Evolutionary conservation across 1,140 invertebrate genomes (phyloP), one percentile per base, ranked within the genome.

Genomic region (Pantala flavescens): DNA sequence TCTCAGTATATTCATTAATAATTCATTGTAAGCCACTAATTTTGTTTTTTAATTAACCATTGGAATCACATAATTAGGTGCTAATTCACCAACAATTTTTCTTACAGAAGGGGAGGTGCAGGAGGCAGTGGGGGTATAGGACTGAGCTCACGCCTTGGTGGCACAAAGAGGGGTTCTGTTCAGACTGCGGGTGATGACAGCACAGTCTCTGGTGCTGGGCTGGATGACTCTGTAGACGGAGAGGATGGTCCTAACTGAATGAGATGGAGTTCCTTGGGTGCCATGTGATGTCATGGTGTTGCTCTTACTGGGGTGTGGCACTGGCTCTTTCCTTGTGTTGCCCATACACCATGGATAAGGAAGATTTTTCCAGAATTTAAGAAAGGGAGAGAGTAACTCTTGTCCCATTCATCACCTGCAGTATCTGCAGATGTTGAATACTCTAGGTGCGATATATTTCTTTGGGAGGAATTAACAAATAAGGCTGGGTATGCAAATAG

Each of bases 161-260:
- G 85, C 23, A 83, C 86, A 75, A 91, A 91, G 83, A 86, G 90
- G 24, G 87, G 88, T 49, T 91, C 90, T 14, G 87, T 91, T 73
- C 88, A 89, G 78, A 85, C 89, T 23, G 87, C 49, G 12, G 88
- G 83, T 71, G 81, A 80, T 71, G 80, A 80, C 77, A 83, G 83
- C 74, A 87, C 88, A 75, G 91, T 90, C 23, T 90, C 90, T 11
- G 84, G 86, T 78, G 84, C 84, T 73, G 43, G 42, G 24, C 24
- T n/a, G 23, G 80, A 80, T 70, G 80, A 80, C 71, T 79, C 79
- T 24, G 76, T 80, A 43, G 79, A 80, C 73, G 77, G 79, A 11
- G 80, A 80, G 43, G 80, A 80, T 73, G 79, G 78, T 24, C 74
- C 76, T 21, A 79, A 77, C 43, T 75, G 28, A 73, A 49, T n/a